phyloP scores from a whole-genome alignment of 2,113 vertebrate species.

The Chascanopsetta lugubris region DNA sequence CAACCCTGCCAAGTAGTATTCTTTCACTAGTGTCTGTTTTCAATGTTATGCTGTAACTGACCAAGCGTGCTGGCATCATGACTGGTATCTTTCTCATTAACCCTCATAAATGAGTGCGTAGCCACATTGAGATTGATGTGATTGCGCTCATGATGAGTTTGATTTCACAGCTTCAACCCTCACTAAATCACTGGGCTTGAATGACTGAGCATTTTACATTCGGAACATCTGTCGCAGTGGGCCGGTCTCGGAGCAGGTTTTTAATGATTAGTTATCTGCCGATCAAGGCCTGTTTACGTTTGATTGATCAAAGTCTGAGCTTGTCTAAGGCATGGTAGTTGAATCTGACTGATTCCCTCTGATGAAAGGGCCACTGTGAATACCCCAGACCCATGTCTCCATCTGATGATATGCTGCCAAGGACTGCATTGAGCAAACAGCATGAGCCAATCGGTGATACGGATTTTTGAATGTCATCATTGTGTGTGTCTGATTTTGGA shows the following conservation, averaged over 20 bases:
- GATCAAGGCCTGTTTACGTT: conserved; percentile 67
- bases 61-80: neutral
- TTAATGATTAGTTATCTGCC: conserved; percentile 63
- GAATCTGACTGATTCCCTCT: conserved; percentile 46
- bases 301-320: conserved; percentile 68
- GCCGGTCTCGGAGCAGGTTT: conserved; percentile 43
- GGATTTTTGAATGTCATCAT: neutral
- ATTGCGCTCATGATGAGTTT: conserved; percentile 45
- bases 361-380: conserved; percentile 40
- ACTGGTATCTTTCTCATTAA: conserved; percentile 33
- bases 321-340: conserved; percentile 31
- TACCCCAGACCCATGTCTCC: conserved; percentile 23
- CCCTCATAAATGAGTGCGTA: conserved; percentile 38
- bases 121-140: conserved; percentile 36
- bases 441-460: conserved; percentile 11
- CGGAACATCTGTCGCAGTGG: conserved; percentile 59
- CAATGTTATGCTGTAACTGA: conserved; percentile 7
- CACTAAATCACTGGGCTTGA: conserved; percentile 33
- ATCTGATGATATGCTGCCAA: conserved; percentile 9
- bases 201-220: conserved; percentile 59
- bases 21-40: conserved; percentile 5
- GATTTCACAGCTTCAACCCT: conserved; percentile 39
- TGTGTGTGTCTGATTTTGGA: neutral
- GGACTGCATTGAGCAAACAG: conserved; percentile 19
- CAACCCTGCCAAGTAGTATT: conserved; percentile 8